Evolutionary conservation across 2,888 invertebrate species (phyloP), one percentile per base, ranked within the genome.

Genomic region (Polyommatus icarus): DNA sequence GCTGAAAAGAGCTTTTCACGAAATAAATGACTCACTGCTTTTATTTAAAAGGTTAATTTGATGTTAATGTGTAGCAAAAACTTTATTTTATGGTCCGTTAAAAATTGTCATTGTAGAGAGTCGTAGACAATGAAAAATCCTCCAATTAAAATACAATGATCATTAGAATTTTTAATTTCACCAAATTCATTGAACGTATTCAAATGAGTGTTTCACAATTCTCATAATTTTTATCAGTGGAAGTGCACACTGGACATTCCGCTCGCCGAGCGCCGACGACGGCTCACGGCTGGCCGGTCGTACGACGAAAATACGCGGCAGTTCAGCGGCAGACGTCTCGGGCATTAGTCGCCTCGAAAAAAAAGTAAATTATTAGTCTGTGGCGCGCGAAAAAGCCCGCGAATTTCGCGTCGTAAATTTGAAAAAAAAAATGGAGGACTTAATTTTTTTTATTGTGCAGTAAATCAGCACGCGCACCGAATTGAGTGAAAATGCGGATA

Each of bases 401-500:
- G 79, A 76, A 73, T 36, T 36, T 6, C 72, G 72, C 79, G 71
- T 79, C 76, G 71, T 54, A 76, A 76, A 72, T 79, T 77, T 15
- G 67, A 67, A 29, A 78, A 77, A 79, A 54, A 5, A 77, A 54
- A 76, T 73, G 72, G 59, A 54, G 24, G 40, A 73, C 57, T 32
- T 32, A 24, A 75, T 75, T n/a, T 71, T 54, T 76, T 54, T 77
- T 76, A 20, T 54, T 76, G 71, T 76, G 36, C 36, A 18, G 29
- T 46, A 54, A 73, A 77, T 75, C 15, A 73, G 20, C 46, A 29
- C 54, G 75, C 54, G 54, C 29, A 46, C 40, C 29, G 32, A 78
- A 67, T 57, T 78, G 20, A 71, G 79, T 79, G 79, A 82, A 80
- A 82, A 79, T 79, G 84, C 86, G 87, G 80, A 79, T 73, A 78